Evolutionary conservation across 2,113 vertebrate genomes (phyloP).

Genomic region (Butastur rufipennis): DNA sequence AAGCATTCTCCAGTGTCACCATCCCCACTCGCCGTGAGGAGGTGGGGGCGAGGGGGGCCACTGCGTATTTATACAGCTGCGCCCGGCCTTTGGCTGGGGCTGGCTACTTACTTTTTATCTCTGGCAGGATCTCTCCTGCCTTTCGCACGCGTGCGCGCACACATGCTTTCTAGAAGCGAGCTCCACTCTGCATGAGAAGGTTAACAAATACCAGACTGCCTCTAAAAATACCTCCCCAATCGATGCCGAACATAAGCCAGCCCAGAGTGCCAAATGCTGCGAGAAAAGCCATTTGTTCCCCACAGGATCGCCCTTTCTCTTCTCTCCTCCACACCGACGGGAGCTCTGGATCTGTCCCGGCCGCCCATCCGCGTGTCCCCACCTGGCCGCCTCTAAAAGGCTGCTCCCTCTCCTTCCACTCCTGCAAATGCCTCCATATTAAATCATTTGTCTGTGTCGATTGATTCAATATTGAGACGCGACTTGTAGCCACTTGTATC

Average conservation of each 20-base stretch:
- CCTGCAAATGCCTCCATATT: background rate
- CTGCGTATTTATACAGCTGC: slow-evolving; percentile 60
- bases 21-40: background rate
- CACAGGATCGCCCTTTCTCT: background rate
- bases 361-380: background rate
- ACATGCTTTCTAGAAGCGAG: slow-evolving; percentile 9
- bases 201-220: slow-evolving; percentile 49
- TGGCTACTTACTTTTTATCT: slow-evolving; percentile 61
- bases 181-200: slow-evolving; percentile 31
- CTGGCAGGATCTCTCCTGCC: slow-evolving; percentile 44
- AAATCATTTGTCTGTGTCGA: slow-evolving; percentile 45
- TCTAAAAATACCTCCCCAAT: slow-evolving; percentile 56
- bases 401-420: background rate
- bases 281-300: background rate
- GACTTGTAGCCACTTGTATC: slow-evolving; percentile 63
- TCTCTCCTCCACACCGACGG: background rate
- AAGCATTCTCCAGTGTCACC: slow-evolving; percentile 62
- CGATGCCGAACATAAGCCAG: background rate
- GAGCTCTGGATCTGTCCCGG: background rate
- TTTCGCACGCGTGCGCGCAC: slow-evolving; percentile 20
- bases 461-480: slow-evolving; percentile 58
- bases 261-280: background rate
- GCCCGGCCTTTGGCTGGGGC: slow-evolving; percentile 16
- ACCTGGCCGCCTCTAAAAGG: background rate
- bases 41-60: background rate